Conservation (phyloP, 2,797 vertebrate genomes). For the Acanthis flammea region DNA sequence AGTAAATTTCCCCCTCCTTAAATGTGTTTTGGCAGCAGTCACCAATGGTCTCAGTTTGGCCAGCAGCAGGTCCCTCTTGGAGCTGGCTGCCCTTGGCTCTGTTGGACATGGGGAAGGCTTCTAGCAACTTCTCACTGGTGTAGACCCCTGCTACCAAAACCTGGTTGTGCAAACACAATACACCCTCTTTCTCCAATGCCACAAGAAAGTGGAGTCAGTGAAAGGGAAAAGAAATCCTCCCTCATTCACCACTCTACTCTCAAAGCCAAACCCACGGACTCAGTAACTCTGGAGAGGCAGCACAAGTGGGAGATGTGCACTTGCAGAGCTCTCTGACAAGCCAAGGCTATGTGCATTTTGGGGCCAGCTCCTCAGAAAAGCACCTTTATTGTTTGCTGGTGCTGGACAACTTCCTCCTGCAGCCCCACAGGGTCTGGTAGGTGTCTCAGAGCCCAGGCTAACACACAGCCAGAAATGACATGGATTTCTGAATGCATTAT, state of each 20-base stretch:
- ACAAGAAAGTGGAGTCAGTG: background rate
- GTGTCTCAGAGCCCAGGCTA: background rate
- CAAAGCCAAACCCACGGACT: background rate
- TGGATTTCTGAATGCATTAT: background rate
- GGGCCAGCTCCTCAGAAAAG: background rate
- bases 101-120: background rate
- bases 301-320: background rate
- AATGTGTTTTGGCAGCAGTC: accelerated
- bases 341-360: background rate
- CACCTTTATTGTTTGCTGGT: background rate
- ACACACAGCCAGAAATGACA: background rate
- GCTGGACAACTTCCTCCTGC: background rate
- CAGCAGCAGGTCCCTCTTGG: accelerated
- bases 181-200: background rate
- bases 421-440: accelerated
- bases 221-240: background rate
- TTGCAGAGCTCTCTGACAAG: background rate
- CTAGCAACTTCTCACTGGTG: background rate
- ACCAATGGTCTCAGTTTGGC: background rate
- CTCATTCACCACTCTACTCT: background rate
- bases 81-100: background rate
- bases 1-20: background rate
- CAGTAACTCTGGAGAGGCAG: accelerated
- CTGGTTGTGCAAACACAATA: background rate
- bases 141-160: background rate